phyloP scores from a whole-genome alignment of 1,140 invertebrate species.

The Sitobion miscanthi region DNA sequence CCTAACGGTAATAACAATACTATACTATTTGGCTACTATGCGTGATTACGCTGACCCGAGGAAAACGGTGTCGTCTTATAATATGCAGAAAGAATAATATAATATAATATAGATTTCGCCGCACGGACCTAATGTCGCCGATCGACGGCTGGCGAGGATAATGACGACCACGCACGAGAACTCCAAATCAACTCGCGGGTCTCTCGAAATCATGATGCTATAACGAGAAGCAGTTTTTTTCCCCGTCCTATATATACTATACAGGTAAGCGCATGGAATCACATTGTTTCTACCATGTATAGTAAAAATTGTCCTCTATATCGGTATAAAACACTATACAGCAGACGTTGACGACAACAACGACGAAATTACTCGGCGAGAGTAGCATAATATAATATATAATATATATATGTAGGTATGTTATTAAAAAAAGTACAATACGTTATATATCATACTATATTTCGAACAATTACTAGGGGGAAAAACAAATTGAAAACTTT shows the following conservation, averaged over 20 bases:
- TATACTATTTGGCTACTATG: neutral
- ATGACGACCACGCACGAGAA: neutral
- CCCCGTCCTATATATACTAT: neutral
- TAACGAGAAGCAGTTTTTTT: neutral
- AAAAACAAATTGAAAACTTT: conserved; percentile 29
- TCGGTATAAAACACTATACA: neutral
- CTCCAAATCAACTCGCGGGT: neutral
- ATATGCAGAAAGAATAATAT: neutral
- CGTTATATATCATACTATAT: neutral
- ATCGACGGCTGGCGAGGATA: neutral
- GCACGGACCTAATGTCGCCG: neutral
- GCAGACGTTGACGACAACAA: neutral
- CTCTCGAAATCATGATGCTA: neutral
- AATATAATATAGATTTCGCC: neutral
- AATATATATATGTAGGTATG: neutral
- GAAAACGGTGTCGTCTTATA: neutral
- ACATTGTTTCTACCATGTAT: neutral
- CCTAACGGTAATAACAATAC: neutral
- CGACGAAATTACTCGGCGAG: neutral
- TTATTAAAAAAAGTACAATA: too few relatives aligned
- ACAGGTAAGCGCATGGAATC: neutral
- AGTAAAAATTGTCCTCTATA: neutral
- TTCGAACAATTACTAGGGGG: neutral
- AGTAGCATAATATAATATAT: neutral
- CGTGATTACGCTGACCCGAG: neutral